These are phyloP conservation scores for Periophthalmus magnuspinnatus DNA, from an alignment of 2,797 vertebrate genomes.

Conservation along the genomic window DNA sequence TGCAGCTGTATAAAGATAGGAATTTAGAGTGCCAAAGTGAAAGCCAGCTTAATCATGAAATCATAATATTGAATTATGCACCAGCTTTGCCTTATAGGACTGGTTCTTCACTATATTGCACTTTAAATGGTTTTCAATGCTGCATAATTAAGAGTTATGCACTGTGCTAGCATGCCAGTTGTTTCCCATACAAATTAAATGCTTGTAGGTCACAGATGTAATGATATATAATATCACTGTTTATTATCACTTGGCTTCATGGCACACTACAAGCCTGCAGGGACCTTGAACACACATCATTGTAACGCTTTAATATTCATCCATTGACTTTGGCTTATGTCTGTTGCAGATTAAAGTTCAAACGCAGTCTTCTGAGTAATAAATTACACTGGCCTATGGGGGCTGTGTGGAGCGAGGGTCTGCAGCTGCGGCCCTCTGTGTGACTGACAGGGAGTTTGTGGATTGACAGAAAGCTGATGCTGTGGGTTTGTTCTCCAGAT, in stretches of 20 bases:
- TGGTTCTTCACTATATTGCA: not conserved
- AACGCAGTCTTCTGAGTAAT: constrained; percentile 21
- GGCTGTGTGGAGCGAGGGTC: not conserved
- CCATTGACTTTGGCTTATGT: constrained; percentile 1
- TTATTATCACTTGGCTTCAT: not conserved
- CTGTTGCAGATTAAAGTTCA: constrained; percentile 7
- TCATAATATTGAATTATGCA: not conserved
- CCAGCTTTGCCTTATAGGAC: not conserved
- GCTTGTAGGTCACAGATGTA: not conserved
- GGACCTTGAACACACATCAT: constrained; percentile 16
- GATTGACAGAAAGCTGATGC: constrained; percentile 14
- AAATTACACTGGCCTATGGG: constrained; percentile 14
- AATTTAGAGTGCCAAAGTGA: not conserved
- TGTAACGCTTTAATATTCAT: constrained; percentile 24
- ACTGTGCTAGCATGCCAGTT: not conserved
- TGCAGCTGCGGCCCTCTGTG: constrained; percentile 12
- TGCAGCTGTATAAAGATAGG: not conserved
- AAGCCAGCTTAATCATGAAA: not conserved
- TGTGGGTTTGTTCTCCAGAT: constrained; percentile 17
- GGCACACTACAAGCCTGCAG: constrained; percentile 1
- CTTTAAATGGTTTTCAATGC: not conserved
- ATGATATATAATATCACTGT: constrained; percentile 1
- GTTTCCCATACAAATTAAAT: not conserved
- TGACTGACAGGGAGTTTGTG: constrained; percentile 16
- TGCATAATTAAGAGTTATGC: not conserved